Evolutionary conservation across 1,140 invertebrate species (phyloP).

Genomic region (Harlomillsia oculata): DNA sequence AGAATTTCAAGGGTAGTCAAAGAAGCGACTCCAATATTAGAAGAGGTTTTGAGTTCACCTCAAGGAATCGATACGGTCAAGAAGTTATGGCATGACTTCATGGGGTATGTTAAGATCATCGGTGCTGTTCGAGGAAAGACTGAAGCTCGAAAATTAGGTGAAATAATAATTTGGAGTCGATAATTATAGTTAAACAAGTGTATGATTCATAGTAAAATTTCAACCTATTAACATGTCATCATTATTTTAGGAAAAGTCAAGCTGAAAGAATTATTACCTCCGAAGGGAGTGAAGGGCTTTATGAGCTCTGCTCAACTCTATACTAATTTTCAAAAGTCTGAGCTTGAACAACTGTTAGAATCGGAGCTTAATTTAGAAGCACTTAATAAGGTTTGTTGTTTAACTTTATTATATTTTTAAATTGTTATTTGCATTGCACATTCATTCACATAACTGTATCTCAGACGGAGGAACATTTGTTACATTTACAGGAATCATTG

Average conservation of each 20-base stretch:
- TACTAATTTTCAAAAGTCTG: background rate
- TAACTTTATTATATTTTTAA: too few species aligned
- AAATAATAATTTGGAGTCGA: background rate
- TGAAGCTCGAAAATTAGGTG: background rate
- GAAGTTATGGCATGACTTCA: background rate
- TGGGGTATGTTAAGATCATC: constrained; percentile 3
- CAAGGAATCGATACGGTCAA: background rate
- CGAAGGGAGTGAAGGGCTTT: constrained; percentile 9
- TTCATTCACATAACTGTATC: background rate
- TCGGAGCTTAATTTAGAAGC: constrained; percentile 13
- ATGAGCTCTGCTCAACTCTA: background rate
- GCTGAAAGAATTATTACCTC: constrained; percentile 9
- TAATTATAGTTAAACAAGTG: too few species aligned
- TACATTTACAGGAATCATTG: constrained; percentile 2
- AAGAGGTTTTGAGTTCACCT: background rate
- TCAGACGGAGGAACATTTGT: background rate
- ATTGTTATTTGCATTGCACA: background rate
- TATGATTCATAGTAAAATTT: too few species aligned
- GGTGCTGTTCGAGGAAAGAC: background rate
- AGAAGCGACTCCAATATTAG: constrained; percentile 12
- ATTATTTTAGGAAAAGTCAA: constrained; percentile 13
- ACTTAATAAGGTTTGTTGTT: constrained; percentile 8
- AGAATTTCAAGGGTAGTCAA: constrained; percentile 9
- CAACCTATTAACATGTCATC: background rate
- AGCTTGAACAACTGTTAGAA: constrained; percentile 13